These are phyloP conservation scores for Perognathus longimembris DNA, from an alignment of 2,113 vertebrate genomes.

Conservation along the genomic window DNA sequence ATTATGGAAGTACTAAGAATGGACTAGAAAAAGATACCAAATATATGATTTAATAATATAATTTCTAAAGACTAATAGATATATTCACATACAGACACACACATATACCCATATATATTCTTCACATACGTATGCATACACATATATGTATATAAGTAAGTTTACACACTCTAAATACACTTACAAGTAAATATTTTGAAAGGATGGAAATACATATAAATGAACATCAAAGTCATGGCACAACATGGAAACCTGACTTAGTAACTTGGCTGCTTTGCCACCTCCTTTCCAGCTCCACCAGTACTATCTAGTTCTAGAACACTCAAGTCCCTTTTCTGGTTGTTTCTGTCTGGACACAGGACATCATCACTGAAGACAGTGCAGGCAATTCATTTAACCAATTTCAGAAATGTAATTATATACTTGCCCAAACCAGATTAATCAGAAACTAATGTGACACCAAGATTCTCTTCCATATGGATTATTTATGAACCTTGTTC, in stretches of 20 bases:
- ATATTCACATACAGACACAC: background rate
- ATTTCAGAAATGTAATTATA: slow-evolving; percentile 84
- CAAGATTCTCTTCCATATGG: slow-evolving; percentile 78
- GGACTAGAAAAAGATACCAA: background rate
- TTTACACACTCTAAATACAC: background rate
- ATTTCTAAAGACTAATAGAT: background rate
- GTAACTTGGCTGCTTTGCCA: background rate
- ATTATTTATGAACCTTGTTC: slow-evolving; percentile 83
- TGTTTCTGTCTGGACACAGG: slow-evolving; percentile 78
- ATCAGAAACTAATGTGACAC: slow-evolving; percentile 83
- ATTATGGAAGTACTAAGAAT: too few species aligned
- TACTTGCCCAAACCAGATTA: slow-evolving; percentile 79
- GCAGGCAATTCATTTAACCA: slow-evolving; percentile 82
- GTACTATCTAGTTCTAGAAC: background rate
- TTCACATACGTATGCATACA: background rate
- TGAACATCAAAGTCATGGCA: background rate
- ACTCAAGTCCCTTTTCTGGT: slow-evolving; percentile 30
- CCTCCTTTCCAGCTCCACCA: background rate
- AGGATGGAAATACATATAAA: background rate
- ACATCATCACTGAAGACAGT: slow-evolving; percentile 74
- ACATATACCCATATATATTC: background rate
- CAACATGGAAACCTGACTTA: too few species aligned
- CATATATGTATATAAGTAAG: background rate
- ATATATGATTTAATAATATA: background rate
- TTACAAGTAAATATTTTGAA: background rate